Percentiles rank a stretch among this genome's conserved stretches.
Evolutionary conservation across 37 sponge, comb jelly and placozoan species (phyloP).

Genomic region (Petrosia ficiformis): DNA sequence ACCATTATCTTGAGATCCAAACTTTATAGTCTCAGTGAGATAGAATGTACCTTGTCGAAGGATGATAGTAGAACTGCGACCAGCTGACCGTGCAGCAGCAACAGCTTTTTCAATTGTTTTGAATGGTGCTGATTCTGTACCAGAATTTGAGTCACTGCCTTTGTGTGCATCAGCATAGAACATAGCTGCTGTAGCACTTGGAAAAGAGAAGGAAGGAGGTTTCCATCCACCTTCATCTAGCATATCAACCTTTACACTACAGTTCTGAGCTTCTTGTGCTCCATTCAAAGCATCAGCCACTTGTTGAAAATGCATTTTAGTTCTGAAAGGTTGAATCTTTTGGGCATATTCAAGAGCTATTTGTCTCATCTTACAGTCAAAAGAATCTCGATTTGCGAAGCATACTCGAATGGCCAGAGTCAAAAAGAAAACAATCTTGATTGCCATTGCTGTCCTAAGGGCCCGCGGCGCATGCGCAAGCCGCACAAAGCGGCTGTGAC

Average conservation of each 20-base stretch:
- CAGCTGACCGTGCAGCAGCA: neutral
- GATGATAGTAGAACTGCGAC: constrained; percentile 27
- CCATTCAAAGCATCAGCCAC: constrained; percentile 47
- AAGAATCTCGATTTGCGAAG: constrained; percentile 29
- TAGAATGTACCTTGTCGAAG: constrained; percentile 60
- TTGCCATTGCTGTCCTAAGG: no score
- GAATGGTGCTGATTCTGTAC: constrained; percentile 35
- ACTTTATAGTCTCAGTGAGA: constrained; percentile 39
- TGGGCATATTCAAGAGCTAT: constrained; percentile 12
- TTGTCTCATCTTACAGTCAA: constrained; percentile 45
- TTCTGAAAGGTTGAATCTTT: constrained; percentile 28
- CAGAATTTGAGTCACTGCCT: constrained; percentile 59
- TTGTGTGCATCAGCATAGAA: constrained; percentile 46
- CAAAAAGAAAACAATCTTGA: no score
- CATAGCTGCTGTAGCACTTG: neutral
- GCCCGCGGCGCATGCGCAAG: no score
- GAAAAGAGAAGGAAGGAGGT: neutral
- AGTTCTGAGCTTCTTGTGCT: constrained; percentile 30
- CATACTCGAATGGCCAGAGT: no score
- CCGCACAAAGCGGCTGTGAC: no score
- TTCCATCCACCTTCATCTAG: neutral
- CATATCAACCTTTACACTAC: constrained; percentile 19
- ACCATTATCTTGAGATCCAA: constrained; percentile 20
- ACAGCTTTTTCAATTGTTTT: constrained; percentile 37
- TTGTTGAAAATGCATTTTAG: constrained; percentile 28